Percentiles rank a stretch among this genome's conserved stretches.
phyloP scores from a whole-genome alignment of 2,797 vertebrate species.

The Acrossocheilus wenchowensis region DNA sequence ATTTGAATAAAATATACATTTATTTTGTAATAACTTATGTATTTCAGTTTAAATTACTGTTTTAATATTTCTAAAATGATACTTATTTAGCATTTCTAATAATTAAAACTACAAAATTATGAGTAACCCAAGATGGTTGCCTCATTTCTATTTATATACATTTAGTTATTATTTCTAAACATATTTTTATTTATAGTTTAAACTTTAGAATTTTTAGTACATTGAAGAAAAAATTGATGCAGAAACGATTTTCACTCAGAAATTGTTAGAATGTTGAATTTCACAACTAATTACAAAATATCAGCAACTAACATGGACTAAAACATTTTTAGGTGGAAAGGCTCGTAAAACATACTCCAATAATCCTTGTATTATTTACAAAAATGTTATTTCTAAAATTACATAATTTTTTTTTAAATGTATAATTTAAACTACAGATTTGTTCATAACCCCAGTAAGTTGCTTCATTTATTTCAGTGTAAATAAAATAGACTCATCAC shows the following conservation, averaged over 20 bases:
- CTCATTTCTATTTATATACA: neutral
- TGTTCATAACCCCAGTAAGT: neutral
- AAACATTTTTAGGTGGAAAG: neutral
- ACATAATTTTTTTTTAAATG: neutral
- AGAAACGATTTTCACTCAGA: neutral
- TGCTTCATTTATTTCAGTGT: neutral
- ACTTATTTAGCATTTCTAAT: neutral
- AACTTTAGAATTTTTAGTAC: neutral
- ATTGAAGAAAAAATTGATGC: neutral
- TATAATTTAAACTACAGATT: neutral
- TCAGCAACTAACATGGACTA: neutral
- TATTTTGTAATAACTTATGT: neutral
- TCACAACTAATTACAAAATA: neutral
- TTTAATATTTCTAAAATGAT: neutral
- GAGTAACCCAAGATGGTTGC: neutral
- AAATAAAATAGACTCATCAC: constrained; percentile 39
- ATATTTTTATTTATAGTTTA: neutral
- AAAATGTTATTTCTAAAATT: neutral
- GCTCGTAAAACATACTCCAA: neutral
- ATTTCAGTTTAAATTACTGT: neutral
- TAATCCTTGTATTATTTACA: neutral
- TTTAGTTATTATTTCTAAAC: neutral
- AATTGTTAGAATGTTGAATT: neutral
- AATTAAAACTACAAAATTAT: neutral
- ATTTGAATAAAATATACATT: neutral